Percentiles rank a stretch among this genome's conserved stretches.
These are phyloP conservation scores for Diarsia dahlii DNA, from an alignment of 2,888 invertebrate genomes.

Conservation along the genomic window DNA sequence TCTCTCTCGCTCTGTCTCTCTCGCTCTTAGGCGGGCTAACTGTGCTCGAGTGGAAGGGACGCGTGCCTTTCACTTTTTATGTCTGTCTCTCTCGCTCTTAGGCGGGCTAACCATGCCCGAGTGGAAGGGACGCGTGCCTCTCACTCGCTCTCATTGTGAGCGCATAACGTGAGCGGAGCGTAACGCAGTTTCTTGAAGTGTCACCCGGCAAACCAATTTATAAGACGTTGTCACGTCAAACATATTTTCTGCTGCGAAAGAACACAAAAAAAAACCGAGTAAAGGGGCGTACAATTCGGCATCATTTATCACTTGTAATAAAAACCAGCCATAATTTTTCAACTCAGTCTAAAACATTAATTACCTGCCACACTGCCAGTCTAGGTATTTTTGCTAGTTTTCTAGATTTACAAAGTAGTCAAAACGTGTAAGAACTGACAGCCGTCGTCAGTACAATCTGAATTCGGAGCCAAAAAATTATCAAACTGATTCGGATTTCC, in stretches of 20 bases:
- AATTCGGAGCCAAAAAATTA: background rate
- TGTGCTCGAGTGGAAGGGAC: too few species aligned
- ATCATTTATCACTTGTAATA: conserved; percentile 17
- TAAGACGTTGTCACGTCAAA: too few species aligned
- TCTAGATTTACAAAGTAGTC: background rate
- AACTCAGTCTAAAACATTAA: background rate
- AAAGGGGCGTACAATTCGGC: conserved; percentile 3
- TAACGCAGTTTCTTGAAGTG: too few species aligned
- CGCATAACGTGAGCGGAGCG: too few species aligned
- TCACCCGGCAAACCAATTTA: too few species aligned
- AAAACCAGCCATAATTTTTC: conserved; percentile 8
- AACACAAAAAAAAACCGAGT: background rate
- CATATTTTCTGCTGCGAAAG: background rate
- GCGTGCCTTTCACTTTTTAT: too few species aligned
- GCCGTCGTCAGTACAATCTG: background rate
- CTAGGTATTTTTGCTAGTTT: conserved; percentile 4
- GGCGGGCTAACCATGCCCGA: too few species aligned
- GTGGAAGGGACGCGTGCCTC: too few species aligned
- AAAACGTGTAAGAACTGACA: background rate
- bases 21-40: too few species aligned
- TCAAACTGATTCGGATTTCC: background rate
- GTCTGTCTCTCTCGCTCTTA: too few species aligned
- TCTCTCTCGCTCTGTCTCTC: too few species aligned
- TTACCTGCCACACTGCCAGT: background rate
- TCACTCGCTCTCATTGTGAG: too few species aligned